These are phyloP conservation scores for Ophion slaviceki DNA, from an alignment of 2,888 invertebrate species.

Conservation along the genomic window DNA sequence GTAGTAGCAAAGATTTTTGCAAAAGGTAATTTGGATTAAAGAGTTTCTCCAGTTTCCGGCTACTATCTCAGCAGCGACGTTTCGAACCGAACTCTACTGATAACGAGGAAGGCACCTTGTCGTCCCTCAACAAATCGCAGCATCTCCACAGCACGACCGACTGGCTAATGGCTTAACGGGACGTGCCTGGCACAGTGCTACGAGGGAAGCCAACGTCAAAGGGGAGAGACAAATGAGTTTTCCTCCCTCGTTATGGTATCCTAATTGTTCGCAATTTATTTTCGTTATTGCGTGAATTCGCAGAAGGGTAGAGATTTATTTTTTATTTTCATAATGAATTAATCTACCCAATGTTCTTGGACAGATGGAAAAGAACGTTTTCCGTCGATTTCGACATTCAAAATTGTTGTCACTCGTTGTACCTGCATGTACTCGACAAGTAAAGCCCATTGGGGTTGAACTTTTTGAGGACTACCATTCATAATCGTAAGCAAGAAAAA, in stretches of 20 bases:
- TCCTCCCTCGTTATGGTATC: not conserved
- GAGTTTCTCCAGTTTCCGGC: not conserved
- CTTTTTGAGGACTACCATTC: too few species aligned
- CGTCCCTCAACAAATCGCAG: not conserved
- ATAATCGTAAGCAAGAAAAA: too few species aligned
- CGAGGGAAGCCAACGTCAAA: not conserved
- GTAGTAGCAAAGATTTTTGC: not conserved
- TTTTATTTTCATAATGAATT: not conserved
- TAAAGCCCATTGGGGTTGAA: too few species aligned
- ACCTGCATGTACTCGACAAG: too few species aligned
- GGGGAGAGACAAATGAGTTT: not conserved
- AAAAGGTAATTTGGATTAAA: not conserved
- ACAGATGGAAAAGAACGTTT: not conserved
- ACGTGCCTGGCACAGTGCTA: not conserved
- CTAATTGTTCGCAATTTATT: not conserved
- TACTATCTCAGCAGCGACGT: not conserved
- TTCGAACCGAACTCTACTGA: not conserved
- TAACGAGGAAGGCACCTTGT: not conserved
- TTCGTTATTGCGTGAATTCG: not conserved
- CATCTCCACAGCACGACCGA: not conserved
- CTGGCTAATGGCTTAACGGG: not conserved
- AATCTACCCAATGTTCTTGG: not conserved
- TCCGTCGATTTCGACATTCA: not conserved
- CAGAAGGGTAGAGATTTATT: not conserved
- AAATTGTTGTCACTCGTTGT: not conserved